These are phyloP conservation scores for Onychostruthus taczanowskii DNA, from an alignment of 2,113 vertebrate species.

Conservation along the genomic window DNA sequence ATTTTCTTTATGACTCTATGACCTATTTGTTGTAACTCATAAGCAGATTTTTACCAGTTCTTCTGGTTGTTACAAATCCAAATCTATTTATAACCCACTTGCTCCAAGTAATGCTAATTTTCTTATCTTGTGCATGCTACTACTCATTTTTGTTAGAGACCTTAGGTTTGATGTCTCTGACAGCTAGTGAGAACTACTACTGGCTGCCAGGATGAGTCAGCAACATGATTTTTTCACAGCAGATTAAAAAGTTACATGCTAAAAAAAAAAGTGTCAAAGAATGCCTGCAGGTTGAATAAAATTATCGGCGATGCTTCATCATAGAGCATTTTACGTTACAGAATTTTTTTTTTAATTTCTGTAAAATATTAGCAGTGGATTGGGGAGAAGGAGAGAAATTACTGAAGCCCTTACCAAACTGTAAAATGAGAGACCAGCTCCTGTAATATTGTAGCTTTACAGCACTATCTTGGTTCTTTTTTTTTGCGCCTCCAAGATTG, in stretches of 20 bases:
- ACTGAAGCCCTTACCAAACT: not conserved
- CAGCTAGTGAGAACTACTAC: not conserved
- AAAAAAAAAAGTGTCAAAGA: not conserved
- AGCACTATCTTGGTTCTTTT: not conserved
- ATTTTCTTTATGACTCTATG: not conserved
- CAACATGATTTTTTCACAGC: not conserved
- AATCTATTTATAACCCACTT: not conserved
- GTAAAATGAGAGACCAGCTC: not conserved
- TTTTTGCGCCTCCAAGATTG: not conserved
- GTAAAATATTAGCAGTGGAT: not conserved
- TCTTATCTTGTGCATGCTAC: not conserved
- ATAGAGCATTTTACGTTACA: not conserved
- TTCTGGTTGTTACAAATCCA: not conserved
- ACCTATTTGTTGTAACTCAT: not conserved
- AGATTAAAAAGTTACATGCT: not conserved
- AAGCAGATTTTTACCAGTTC: not conserved
- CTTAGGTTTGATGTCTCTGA: not conserved
- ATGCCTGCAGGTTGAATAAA: not conserved
- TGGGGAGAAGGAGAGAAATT: not conserved
- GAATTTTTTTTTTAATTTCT: not conserved
- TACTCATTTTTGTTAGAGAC: not conserved
- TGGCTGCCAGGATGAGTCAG: constrained; percentile 13
- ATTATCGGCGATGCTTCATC: not conserved
- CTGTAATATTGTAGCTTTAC: not conserved
- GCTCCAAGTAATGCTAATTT: not conserved